Evolutionary conservation across 2,888 invertebrate genomes (phyloP).

Genomic region (Acleris laterana): DNA sequence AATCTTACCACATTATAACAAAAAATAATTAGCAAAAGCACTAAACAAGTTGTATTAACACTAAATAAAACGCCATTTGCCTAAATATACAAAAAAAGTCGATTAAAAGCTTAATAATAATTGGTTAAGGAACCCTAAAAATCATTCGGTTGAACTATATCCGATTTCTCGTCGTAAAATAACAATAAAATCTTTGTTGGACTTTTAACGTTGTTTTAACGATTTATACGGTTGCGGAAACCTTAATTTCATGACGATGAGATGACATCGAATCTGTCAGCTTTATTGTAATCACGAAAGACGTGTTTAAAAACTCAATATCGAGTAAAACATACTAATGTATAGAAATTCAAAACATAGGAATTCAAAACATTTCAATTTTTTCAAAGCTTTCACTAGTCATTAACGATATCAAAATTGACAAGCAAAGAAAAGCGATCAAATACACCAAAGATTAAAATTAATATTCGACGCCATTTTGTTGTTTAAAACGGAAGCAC

Average conservation of each 20-base stretch:
- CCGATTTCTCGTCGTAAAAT: constrained; percentile 77
- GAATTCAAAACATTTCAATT: too few species aligned
- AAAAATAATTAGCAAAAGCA: too few species aligned
- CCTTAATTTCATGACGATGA: constrained; percentile 20
- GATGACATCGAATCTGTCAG: constrained; percentile 22
- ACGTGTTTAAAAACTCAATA: not conserved
- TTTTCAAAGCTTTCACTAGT: too few species aligned
- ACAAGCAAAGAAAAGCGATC: constrained; percentile 10
- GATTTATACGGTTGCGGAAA: constrained; percentile 58
- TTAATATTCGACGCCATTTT: constrained; percentile 35
- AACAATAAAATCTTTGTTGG: constrained; percentile 66
- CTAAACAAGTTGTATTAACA: too few species aligned
- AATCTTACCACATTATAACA: too few species aligned
- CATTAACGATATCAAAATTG: constrained; percentile 2
- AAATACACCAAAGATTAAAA: constrained; percentile 26
- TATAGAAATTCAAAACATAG: too few species aligned
- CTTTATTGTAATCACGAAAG: constrained; percentile 3
- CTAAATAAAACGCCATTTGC: too few species aligned
- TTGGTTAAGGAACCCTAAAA: constrained; percentile 44
- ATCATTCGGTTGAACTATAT: constrained; percentile 69
- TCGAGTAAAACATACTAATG: too few species aligned
- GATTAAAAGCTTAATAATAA: not conserved
- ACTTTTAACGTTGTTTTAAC: constrained; percentile 71
- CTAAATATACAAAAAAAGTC: too few species aligned
- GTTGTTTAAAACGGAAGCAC: constrained; percentile 59